Base-by-base conservation (phyloP, 1,140 invertebrate genomes). In the Lineus longissimus region DNA sequence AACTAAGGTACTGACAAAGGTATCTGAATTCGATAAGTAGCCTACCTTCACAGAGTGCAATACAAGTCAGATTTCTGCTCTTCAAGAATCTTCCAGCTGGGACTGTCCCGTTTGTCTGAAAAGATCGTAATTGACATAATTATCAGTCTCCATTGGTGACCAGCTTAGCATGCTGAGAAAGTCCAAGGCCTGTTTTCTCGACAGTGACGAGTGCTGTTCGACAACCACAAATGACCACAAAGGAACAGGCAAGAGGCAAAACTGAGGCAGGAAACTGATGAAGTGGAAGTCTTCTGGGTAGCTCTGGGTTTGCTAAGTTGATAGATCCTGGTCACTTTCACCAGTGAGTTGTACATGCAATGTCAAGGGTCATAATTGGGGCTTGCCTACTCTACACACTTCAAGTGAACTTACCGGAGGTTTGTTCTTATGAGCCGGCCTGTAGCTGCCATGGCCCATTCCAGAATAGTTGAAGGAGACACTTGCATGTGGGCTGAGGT, bases 401-500 rank as follows among this genome's bases (percentile, higher is more conserved):
- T 43, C 11, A 11, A 19, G 19, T n/a, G n/a, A 4, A 17, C 7
- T 30, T 23, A 59, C 29, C 17, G 36, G 15, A 59, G 36, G 23
- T 2, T 19, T 19, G 2, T 59, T 22, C 17, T 33, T 59, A 19
- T 4, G 2, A 9, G 58, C 9, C 40, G 19, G 33, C 54, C 22
- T 43, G 25, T 55, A 61, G 22, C 17, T 61, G 11, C n/a, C 22
- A 55, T 61, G 4, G n/a, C 22, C 70, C 73, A 76, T 76, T 19
- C 67, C 59, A 4, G 74, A 75, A 47, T 79, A 79, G 9, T 67
- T 63, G 61, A 74, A 74, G 1, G 76, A 77, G 4, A 71, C 61
- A 15, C 58, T 61, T 9, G 70, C 60, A 36, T 57, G 25, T 2
- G 78, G 78, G 58, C 76, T 78, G 13, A 80, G 65, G 61, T 78